Evolutionary conservation across 2,113 vertebrate genomes (phyloP).

Genomic region (Parus major): DNA sequence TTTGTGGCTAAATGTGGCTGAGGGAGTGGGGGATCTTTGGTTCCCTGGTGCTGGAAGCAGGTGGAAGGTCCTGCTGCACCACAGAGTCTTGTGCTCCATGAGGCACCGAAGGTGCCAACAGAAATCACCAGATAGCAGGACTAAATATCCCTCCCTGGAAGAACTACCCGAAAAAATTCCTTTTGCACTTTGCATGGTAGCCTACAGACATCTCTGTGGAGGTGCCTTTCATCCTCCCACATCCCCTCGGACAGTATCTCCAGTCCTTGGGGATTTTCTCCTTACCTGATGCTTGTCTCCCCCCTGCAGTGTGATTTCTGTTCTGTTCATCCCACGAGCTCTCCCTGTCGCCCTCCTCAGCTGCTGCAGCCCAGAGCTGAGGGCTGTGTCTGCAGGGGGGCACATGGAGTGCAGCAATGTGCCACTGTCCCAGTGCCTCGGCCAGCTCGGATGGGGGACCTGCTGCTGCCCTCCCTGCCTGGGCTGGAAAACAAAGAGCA

Average conservation of each 20-base stretch:
- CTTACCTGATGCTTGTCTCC: neutral
- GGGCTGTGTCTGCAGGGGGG: neutral
- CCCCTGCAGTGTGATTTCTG: neutral
- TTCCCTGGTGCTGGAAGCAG: neutral
- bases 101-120: neutral
- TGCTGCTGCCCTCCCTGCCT: neutral
- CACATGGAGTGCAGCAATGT: neutral
- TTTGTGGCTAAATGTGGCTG: neutral
- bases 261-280: neutral
- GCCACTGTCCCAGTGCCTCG: fast-evolving
- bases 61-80: neutral
- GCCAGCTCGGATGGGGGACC: fast-evolving
- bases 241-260: neutral
- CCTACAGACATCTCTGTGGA: neutral
- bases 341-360: neutral
- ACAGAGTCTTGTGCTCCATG: fast-evolving
- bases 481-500: fast-evolving
- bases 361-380: neutral
- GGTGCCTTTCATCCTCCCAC: neutral
- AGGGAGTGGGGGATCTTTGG: neutral
- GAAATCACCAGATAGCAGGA: neutral
- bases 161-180: neutral
- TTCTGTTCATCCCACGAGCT: neutral
- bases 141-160: neutral
- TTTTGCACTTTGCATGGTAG: neutral